Percentiles rank a stretch among this genome's conserved stretches.
Evolutionary conservation across 2,113 vertebrate species (phyloP).

Genomic region (Phaethornis superciliosus): DNA sequence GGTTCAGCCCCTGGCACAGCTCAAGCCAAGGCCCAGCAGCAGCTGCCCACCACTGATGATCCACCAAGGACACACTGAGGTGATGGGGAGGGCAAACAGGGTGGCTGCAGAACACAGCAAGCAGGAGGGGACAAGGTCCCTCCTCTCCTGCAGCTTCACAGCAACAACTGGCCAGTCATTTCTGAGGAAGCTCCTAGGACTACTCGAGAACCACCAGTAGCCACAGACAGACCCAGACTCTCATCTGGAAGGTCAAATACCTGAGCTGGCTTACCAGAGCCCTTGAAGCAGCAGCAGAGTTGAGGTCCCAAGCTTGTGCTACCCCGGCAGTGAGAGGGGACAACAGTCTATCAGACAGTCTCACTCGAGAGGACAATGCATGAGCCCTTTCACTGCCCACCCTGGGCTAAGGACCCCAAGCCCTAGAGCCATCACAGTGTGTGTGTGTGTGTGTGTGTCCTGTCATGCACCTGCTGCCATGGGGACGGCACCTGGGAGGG

Average conservation of each 20-base stretch:
- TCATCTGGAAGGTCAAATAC: background rate
- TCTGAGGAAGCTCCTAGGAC: background rate
- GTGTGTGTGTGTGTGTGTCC: background rate
- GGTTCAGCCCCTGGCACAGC: background rate
- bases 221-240: background rate
- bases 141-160: background rate
- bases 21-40: background rate
- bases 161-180: background rate
- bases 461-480: background rate
- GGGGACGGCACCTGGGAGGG: background rate
- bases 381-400: background rate
- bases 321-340: background rate
- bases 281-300: background rate
- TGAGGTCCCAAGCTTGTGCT: background rate
- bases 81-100: background rate
- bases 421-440: background rate
- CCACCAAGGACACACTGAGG: background rate
- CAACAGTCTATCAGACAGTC: background rate
- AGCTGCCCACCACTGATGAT: background rate
- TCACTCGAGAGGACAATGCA: accelerated
- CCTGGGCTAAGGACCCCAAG: background rate
- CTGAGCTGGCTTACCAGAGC: background rate
- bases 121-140: background rate
- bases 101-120: background rate
- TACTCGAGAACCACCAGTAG: background rate